These are phyloP conservation scores for Lasioglossum calceatum DNA, from an alignment of 2,888 invertebrate species.

Conservation along the genomic window DNA sequence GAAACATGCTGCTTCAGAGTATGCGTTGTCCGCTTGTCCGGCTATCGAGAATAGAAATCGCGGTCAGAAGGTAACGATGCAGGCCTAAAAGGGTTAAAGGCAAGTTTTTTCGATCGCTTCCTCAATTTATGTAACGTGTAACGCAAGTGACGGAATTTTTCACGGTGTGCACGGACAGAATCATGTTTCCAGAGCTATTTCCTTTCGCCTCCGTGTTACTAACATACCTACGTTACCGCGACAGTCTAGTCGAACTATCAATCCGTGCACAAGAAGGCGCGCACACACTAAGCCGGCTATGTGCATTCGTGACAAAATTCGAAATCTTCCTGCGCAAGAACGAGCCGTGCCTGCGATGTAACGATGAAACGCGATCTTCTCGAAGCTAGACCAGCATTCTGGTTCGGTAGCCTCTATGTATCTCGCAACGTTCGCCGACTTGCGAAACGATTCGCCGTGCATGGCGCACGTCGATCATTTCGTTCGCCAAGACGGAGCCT, in stretches of 20 bases:
- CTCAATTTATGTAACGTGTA: conserved; percentile 35
- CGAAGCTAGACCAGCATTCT: conserved; percentile 23
- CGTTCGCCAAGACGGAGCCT: conserved; percentile 6
- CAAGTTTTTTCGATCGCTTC: conserved; percentile 9
- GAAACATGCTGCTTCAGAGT: not conserved
- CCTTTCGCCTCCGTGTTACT: conserved; percentile 37
- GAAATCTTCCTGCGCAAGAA: conserved; percentile 34
- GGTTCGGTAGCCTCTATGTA: conserved; percentile 16
- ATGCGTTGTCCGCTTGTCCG: not conserved
- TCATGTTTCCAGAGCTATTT: conserved; percentile 52
- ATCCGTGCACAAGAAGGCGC: not conserved
- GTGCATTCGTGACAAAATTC: conserved; percentile 32
- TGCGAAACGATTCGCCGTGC: conserved; percentile 37
- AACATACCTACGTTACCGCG: conserved; percentile 8
- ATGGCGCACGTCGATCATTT: conserved; percentile 31
- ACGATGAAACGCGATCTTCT: conserved; percentile 44
- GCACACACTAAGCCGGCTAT: not conserved
- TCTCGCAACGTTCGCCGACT: conserved; percentile 41
- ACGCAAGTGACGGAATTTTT: conserved; percentile 31
- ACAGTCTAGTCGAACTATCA: not conserved
- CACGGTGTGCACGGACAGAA: conserved; percentile 8
- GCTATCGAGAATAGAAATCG: not conserved
- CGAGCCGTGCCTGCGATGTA: not conserved
- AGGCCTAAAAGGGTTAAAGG: not conserved
- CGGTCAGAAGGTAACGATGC: not conserved